Evolutionary conservation across 2,888 invertebrate genomes (phyloP), one percentile per base, ranked within the genome.

Genomic region (Capitulum mitella): DNA sequence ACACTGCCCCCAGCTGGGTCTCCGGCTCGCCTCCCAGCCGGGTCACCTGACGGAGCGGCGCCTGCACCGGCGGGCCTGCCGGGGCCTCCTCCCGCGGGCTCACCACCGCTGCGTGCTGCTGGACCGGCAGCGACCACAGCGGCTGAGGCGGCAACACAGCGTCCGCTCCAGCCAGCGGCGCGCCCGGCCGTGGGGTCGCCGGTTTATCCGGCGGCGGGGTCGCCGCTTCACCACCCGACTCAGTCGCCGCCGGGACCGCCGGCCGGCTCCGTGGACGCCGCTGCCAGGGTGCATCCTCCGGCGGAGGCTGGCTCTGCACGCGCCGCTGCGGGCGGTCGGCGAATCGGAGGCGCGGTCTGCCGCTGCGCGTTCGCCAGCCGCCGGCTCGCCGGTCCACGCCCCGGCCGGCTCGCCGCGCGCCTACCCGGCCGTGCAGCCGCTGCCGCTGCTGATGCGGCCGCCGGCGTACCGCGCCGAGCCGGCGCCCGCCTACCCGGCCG

Each of bases 1-100:
- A 14, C 37, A 37, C 77, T 70, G 3, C 78, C 77, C 64, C 51
- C 77, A 22, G 80, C 54, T 77, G 64, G 61, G 80, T 78, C 61
- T 77, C 77, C 22, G 80, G 80, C n/a, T 77, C 78, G 61, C 19
- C 64, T 5, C 5, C 64, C 64, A 19, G 1, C 64, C 14, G 1
- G 3, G 76, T 78, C 32, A 76, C 79, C 75, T 46, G 43, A 43
- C 43, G 43, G 43, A 43, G 74, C 34, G 40, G 74, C 77, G 46
- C 75, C 58, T 46, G 75, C 46, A n/a, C n/a, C n/a, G 14, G n/a
- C 75, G n/a, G 29, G 19, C 14, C n/a, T 26, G 75, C 75, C 75
- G 37, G 14, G n/a, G 22, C 46, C 16, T 29, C 64, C 40, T 8
- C 61, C 37, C 6, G 22, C 51, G 51, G 16, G 51, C 19, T 51